phyloP scores from a whole-genome alignment of 2,113 vertebrate genomes.

The Xiphophorus maculatus region DNA sequence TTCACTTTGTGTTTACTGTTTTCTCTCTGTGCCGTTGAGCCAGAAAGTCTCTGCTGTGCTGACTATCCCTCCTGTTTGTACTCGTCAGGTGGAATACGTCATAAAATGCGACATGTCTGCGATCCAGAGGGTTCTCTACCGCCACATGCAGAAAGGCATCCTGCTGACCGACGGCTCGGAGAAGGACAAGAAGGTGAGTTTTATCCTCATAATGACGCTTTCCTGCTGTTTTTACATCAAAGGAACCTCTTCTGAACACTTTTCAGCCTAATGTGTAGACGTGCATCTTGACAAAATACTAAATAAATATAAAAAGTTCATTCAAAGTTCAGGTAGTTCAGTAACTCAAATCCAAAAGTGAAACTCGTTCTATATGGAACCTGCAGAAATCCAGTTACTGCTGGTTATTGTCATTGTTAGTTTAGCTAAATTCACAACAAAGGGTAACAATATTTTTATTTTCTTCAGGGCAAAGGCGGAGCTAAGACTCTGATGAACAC shows the following conservation, averaged over 20 bases:
- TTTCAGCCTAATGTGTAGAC: too few relatives aligned
- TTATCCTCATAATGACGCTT: not conserved
- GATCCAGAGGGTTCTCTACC: conserved; percentile 96
- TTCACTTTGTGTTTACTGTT: not conserved
- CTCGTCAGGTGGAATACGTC: conserved; percentile 93
- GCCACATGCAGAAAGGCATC: conserved; percentile 98
- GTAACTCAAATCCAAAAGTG: too few relatives aligned
- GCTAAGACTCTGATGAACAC: conserved; percentile 99
- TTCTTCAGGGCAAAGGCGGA: conserved; percentile 92
- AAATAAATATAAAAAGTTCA: too few relatives aligned
- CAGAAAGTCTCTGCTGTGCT: not conserved
- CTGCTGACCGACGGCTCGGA: conserved; percentile 98
- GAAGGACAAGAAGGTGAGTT: conserved; percentile 96
- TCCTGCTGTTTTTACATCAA: not conserved
- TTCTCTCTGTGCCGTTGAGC: not conserved
- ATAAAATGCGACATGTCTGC: conserved; percentile 99
- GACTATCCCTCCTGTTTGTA: not conserved
- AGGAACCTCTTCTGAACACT: not conserved
- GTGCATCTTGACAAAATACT: not conserved
- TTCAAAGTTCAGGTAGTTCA: too few relatives aligned
- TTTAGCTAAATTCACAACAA: not conserved
- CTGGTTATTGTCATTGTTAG: not conserved
- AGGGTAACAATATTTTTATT: not conserved
- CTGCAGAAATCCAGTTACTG: too few relatives aligned
- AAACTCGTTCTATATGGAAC: too few relatives aligned